Percentiles rank a stretch among this genome's conserved stretches.
These are phyloP conservation scores for Pseudomyrmex gracilis DNA, from an alignment of 1,140 invertebrate species.

Conservation along the genomic window DNA sequence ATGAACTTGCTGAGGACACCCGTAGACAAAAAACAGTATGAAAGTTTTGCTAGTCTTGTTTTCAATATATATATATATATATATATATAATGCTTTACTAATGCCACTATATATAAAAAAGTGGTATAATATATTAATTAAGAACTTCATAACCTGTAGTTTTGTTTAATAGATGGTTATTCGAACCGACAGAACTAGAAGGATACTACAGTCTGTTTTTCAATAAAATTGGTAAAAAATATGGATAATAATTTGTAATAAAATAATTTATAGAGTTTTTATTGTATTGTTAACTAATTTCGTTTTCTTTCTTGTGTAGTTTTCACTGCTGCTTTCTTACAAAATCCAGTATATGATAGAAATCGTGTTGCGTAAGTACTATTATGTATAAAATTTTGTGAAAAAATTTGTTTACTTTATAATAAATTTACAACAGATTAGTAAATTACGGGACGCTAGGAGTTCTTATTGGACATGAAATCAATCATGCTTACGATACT, in stretches of 20 bases:
- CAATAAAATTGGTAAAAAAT: too few relatives aligned
- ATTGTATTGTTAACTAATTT: background rate
- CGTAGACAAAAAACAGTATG: too few relatives aligned
- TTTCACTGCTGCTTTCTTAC: conserved; percentile 10
- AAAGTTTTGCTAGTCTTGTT: too few relatives aligned
- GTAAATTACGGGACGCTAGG: conserved; percentile 5
- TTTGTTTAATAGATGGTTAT: too few relatives aligned
- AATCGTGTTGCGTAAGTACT: conserved; percentile 18
- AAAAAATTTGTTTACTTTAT: background rate
- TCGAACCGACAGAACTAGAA: too few relatives aligned
- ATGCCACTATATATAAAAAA: too few relatives aligned
- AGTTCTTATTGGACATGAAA: background rate
- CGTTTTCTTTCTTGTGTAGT: background rate
- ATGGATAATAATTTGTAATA: too few relatives aligned
- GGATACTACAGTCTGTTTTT: background rate
- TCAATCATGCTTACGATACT: conserved; percentile 4
- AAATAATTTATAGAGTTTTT: background rate
- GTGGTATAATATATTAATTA: too few relatives aligned
- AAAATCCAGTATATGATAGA: conserved; percentile 3
- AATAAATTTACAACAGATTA: background rate
- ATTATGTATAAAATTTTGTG: background rate
- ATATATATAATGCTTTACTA: too few relatives aligned
- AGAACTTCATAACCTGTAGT: too few relatives aligned
- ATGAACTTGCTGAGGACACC: too few relatives aligned
- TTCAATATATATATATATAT: too few relatives aligned